Evolutionary conservation across 2,113 vertebrate species (phyloP).

Genomic region (Urocitellus parryii): DNA sequence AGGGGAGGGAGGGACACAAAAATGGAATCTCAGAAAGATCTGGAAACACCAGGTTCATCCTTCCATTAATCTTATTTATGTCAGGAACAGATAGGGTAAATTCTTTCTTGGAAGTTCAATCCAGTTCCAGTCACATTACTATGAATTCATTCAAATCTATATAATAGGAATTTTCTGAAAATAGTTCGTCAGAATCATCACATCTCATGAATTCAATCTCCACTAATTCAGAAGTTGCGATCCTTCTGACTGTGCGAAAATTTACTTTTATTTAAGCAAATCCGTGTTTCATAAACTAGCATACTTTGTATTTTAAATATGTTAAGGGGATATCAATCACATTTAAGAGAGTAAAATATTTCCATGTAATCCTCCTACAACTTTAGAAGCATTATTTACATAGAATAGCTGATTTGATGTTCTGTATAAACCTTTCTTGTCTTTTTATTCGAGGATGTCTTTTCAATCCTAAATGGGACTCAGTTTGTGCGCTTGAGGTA

Average conservation of each 20-base stretch:
- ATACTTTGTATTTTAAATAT: background rate
- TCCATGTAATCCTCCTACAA: no score
- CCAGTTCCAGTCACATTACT: background rate
- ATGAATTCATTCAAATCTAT: background rate
- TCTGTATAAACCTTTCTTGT: background rate
- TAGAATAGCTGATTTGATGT: background rate
- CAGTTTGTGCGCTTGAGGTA: background rate
- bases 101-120: background rate
- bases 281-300: background rate
- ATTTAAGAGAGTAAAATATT: background rate
- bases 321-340: background rate
- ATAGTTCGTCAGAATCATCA: background rate
- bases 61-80: background rate
- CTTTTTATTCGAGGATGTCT: background rate
- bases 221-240: background rate
- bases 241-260: background rate
- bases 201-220: background rate
- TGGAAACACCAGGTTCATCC: background rate
- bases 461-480: background rate
- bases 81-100: background rate
- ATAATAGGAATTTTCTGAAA: background rate
- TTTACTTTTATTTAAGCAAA: constrained; percentile 3
- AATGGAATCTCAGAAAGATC: background rate
- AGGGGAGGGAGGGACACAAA: background rate
- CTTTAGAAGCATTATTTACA: background rate